A percentile compares a stretch with the other conserved stretches of the same genome.
phyloP scores from a whole-genome alignment of 2,888 invertebrate species.

The Deilephila elpenor region DNA sequence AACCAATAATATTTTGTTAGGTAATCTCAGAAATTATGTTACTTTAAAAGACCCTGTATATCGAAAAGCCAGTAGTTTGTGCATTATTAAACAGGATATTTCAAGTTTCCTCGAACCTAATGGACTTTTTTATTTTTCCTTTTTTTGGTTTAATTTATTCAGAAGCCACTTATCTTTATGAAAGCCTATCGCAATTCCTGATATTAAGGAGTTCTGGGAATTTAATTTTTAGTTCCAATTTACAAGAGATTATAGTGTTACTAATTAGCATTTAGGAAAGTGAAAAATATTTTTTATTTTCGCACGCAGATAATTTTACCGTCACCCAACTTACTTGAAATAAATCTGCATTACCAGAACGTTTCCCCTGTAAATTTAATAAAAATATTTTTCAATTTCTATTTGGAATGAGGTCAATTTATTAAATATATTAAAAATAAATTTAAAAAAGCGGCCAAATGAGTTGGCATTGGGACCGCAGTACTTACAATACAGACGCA shows the following conservation, averaged over 20 bases:
- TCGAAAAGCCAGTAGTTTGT: background rate
- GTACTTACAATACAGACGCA: slow-evolving; percentile 11
- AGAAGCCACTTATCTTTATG: slow-evolving; percentile 9
- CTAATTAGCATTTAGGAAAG: too few species aligned
- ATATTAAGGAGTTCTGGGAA: too few species aligned
- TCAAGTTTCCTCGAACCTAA: background rate
- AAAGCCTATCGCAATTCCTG: background rate
- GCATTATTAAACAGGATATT: background rate
- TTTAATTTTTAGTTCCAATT: background rate
- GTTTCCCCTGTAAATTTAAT: too few species aligned
- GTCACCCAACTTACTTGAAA: too few species aligned
- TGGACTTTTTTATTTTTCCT: background rate
- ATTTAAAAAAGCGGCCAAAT: background rate
- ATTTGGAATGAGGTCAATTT: background rate
- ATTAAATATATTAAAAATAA: background rate
- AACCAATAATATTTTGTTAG: too few species aligned
- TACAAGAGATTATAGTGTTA: background rate
- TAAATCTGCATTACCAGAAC: too few species aligned
- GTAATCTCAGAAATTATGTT: too few species aligned
- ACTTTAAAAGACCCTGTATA: too few species aligned
- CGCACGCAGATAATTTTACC: too few species aligned
- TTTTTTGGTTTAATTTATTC: background rate
- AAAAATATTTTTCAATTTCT: background rate
- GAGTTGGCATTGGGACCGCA: slow-evolving; percentile 1
- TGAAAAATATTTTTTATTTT: too few species aligned